phyloP scores from a whole-genome alignment of 1,140 invertebrate species.

The Atta cephalotes region DNA sequence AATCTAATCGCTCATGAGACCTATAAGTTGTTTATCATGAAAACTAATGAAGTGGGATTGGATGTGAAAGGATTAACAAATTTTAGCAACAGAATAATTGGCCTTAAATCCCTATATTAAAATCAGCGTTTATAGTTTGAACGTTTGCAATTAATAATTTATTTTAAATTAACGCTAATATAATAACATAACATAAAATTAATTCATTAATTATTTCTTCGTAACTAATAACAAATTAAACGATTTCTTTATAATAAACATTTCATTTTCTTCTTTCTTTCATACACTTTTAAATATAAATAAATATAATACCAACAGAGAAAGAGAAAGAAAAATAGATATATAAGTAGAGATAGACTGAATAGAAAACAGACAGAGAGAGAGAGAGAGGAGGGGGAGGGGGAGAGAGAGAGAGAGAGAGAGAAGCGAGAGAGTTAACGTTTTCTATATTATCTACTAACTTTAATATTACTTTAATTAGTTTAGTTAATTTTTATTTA shows the following conservation, averaged over 20 bases:
- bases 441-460: background rate
- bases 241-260: slow-evolving; percentile 8
- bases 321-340: background rate
- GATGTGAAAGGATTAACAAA: slow-evolving; percentile 20
- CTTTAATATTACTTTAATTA: too few relatives aligned
- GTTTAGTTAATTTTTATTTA: too few relatives aligned
- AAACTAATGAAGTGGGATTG: slow-evolving; percentile 58
- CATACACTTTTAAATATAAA: background rate
- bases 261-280: background rate
- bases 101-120: slow-evolving; percentile 58
- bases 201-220: background rate
- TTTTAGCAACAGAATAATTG: slow-evolving; percentile 58
- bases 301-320: background rate
- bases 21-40: slow-evolving; percentile 14
- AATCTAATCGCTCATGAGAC: slow-evolving; percentile 9
- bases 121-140: background rate
- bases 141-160: background rate
- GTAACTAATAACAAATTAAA: slow-evolving; percentile 14
- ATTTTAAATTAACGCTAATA: background rate
- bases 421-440: background rate
- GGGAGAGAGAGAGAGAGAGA: too few relatives aligned
- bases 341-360: too few relatives aligned
- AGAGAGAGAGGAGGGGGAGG: too few relatives aligned
- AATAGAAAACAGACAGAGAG: background rate
- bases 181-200: background rate